Evolutionary conservation across 2,888 invertebrate species (phyloP).

Genomic region (Camptogramma bilineatum): DNA sequence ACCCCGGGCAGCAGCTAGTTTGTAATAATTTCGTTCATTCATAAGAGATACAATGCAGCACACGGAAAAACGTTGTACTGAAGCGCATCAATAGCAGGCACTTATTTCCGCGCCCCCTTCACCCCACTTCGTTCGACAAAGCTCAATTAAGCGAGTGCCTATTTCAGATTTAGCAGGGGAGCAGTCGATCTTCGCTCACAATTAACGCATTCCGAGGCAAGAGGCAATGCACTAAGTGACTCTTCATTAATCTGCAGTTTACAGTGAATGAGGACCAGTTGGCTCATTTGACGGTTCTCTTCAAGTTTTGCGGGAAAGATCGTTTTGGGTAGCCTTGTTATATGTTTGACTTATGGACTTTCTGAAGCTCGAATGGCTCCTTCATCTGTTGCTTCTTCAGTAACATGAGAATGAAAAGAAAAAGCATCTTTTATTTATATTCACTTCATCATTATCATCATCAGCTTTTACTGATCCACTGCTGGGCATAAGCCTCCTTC

Average conservation of each 20-base stretch:
- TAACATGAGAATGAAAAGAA: too few species aligned
- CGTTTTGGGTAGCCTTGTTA: not conserved
- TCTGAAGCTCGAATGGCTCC: too few species aligned
- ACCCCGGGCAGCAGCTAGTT: too few species aligned
- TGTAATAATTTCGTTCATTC: too few species aligned
- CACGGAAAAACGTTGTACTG: not conserved
- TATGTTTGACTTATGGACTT: too few species aligned
- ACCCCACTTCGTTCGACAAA: conserved; percentile 29
- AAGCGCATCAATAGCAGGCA: not conserved
- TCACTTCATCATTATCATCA: too few species aligned
- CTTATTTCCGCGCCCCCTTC: conserved; percentile 14
- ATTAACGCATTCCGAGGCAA: conserved; percentile 43
- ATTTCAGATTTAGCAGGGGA: conserved; percentile 45
- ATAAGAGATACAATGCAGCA: too few species aligned
- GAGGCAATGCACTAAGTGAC: conserved; percentile 37
- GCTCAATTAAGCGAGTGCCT: conserved; percentile 37
- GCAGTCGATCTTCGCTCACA: conserved; percentile 38
- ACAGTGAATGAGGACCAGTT: not conserved
- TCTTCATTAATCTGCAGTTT: conserved; percentile 31
- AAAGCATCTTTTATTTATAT: too few species aligned
- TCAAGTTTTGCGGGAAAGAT: not conserved
- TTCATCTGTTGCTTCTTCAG: too few species aligned
- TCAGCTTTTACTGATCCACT: too few species aligned
- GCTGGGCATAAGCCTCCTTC: too few species aligned
- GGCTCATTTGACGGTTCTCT: not conserved